Evolutionary conservation across 2,113 vertebrate genomes (phyloP).

Genomic region (Trogon melanurus): DNA sequence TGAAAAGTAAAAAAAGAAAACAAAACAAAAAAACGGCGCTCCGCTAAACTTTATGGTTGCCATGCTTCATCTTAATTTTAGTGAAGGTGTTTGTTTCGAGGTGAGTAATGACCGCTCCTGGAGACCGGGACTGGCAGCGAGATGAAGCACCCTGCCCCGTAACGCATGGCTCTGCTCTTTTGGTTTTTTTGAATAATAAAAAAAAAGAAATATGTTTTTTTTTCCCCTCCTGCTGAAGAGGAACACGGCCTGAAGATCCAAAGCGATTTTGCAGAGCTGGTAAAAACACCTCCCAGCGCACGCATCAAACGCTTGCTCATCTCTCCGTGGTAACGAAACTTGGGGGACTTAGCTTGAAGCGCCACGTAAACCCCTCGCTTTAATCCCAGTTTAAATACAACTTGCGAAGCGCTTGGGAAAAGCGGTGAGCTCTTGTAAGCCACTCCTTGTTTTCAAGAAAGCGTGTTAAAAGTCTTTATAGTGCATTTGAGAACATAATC

Average conservation of each 20-base stretch:
- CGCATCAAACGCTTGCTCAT: not conserved
- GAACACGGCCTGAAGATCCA: not conserved
- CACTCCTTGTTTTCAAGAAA: not conserved
- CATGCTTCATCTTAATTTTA: slow-evolving; percentile 55
- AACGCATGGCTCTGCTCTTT: not conserved
- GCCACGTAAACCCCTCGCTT: accelerated
- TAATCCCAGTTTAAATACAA: slow-evolving; percentile 11
- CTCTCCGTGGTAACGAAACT: accelerated
- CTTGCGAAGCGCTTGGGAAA: not conserved
- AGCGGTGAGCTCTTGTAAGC: not conserved
- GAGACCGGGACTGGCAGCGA: not conserved
- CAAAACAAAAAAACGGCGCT: not conserved
- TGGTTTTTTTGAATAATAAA: not conserved
- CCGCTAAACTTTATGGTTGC: slow-evolving; percentile 19
- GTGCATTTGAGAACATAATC: not conserved
- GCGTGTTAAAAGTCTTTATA: not conserved
- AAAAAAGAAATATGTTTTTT: not conserved
- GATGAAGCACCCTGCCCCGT: not conserved
- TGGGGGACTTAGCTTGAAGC: not conserved
- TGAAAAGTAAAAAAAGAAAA: not conserved
- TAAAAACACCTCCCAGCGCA: not conserved
- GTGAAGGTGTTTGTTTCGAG: slow-evolving; percentile 42
- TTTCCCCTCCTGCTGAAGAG: not conserved
- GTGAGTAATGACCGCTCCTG: slow-evolving; percentile 16
- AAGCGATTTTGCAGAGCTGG: not conserved